A percentile compares a stretch with the other conserved stretches of the same genome.
Evolutionary conservation across 2,113 vertebrate genomes (phyloP).

Genomic region (Actinemys pallida): DNA sequence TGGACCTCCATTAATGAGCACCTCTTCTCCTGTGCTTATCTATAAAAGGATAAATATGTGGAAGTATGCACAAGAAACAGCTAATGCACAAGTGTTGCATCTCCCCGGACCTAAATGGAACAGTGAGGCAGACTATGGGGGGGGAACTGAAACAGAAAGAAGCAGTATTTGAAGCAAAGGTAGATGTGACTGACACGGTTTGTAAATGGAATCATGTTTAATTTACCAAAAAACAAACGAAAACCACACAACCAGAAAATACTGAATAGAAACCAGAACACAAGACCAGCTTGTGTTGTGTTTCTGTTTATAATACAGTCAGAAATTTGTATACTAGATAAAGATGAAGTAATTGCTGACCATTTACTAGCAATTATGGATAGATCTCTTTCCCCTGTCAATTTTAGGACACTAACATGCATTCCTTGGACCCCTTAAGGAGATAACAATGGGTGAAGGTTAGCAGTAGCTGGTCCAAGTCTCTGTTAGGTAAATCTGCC

Average conservation of each 20-base stretch:
- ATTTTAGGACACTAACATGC: not conserved
- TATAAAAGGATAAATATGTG: constrained; percentile 56
- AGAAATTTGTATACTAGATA: constrained; percentile 48
- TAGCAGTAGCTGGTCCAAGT: constrained; percentile 41
- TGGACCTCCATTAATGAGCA: constrained; percentile 78
- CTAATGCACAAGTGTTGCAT: constrained; percentile 36
- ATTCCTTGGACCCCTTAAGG: constrained; percentile 7
- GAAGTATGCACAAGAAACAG: constrained; percentile 53
- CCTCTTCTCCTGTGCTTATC: constrained; percentile 79
- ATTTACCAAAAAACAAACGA: constrained; percentile 16
- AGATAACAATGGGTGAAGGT: constrained; percentile 7
- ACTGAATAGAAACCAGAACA: constrained; percentile 79
- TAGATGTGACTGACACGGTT: constrained; percentile 62
- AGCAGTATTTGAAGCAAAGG: constrained; percentile 61
- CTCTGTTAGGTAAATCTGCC: constrained; percentile 41
- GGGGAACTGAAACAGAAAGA: constrained; percentile 32
- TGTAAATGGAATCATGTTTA: constrained; percentile 58
- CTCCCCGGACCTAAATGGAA: constrained; percentile 26
- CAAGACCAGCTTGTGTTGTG: constrained; percentile 83
- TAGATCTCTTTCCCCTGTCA: not conserved
- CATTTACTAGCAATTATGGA: not conserved
- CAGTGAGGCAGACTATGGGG: constrained; percentile 36
- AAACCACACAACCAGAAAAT: constrained; percentile 69
- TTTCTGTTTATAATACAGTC: constrained; percentile 72
- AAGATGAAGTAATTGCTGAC: not conserved